Conservation (phyloP, 35 echinoderm and acorn worm genomes). For the Holothuria glaberrima region DNA sequence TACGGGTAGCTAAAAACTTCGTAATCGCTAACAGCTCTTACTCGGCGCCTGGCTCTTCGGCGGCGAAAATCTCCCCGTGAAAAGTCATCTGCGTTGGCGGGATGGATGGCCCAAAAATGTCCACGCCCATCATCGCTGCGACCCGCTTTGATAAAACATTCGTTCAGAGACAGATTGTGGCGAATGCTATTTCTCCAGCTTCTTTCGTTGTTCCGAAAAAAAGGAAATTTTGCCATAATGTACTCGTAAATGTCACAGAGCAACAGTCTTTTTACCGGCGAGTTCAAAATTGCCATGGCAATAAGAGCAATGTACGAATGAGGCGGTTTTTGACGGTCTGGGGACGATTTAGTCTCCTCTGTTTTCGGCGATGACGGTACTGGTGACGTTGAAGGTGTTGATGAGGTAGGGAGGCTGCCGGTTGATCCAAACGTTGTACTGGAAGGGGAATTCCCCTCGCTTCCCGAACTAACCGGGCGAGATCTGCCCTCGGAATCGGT, state of each 20-base stretch:
- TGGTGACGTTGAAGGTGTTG: not conserved
- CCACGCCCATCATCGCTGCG: slow-evolving; percentile 90
- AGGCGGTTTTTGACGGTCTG: slow-evolving; percentile 67
- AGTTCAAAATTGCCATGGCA: slow-evolving; percentile 94
- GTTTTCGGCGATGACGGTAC: not conserved
- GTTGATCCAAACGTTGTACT: not conserved
- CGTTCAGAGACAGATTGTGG: slow-evolving; percentile 97
- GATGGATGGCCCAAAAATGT: slow-evolving; percentile 95
- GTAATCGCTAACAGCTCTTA: slow-evolving; percentile 57
- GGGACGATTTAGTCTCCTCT: not conserved
- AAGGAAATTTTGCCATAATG: slow-evolving; percentile 88
- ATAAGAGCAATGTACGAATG: slow-evolving; percentile 97
- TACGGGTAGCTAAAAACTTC: slow-evolving; percentile 62
- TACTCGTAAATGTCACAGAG: slow-evolving; percentile 97
- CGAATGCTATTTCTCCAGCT: slow-evolving; percentile 99
- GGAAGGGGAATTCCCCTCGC: not conserved
- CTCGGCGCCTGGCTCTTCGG: slow-evolving; percentile 85
- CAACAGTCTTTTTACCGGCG: slow-evolving; percentile 73
- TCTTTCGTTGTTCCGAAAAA: slow-evolving; percentile 88
- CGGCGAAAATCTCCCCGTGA: slow-evolving; percentile 83
- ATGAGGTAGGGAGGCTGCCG: not conserved
- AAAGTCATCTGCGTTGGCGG: slow-evolving; percentile 88
- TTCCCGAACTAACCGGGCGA: not conserved
- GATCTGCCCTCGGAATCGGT: not conserved
- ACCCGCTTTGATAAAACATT: slow-evolving; percentile 95